Base-by-base conservation (phyloP, 2,113 vertebrate species). In the Callipepla squamata region DNA sequence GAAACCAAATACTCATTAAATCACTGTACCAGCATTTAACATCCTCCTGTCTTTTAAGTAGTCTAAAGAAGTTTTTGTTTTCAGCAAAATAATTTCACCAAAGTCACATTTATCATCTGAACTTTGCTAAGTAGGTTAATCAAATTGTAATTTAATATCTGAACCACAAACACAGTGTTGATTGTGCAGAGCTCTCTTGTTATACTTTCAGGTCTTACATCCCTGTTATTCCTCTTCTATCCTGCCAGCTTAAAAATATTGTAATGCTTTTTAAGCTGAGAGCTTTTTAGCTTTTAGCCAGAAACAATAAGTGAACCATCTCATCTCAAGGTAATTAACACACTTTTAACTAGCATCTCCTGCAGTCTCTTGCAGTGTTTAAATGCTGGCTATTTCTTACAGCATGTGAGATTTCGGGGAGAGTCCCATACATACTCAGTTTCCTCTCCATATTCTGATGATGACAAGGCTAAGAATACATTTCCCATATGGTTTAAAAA, bases 1-100 rank as follows among this genome's bases (percentile, higher is more conserved):
- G 82, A 94, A 96, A 92, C 79, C 38, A 62, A 89, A 85, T 50
- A 65, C 59, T 92, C 65, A 26, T 74, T 90, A 83, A 93, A 96
- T 94, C 92, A 74, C 65, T 70, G 44, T 83, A 67, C 55, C 38
- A 55, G 34, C 50, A 55, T 92, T 94, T 90, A 90, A 78, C 67
- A 59, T 85, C 32, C 32, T 75, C 38, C 32, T 36, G 55, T 74
- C 42, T 78, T 85, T 67, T 77, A 67, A 88, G 42, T 23, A 91
- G 25, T 73, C 53, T 76, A 44, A 80, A 76, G 50, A 85, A 69
- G 63, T 26, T 76, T 75, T 82, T 92, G 42, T 93, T 94, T 85
- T 61, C 75, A 67, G 65, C 57, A 85, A 93, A 93, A 89, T 80
- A 77, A 83, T 83, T 92, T 85, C 51, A 85, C 47, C 34, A n/a